Conservation (phyloP, 2,888 invertebrate species). For the Ornithoptera priamus region DNA sequence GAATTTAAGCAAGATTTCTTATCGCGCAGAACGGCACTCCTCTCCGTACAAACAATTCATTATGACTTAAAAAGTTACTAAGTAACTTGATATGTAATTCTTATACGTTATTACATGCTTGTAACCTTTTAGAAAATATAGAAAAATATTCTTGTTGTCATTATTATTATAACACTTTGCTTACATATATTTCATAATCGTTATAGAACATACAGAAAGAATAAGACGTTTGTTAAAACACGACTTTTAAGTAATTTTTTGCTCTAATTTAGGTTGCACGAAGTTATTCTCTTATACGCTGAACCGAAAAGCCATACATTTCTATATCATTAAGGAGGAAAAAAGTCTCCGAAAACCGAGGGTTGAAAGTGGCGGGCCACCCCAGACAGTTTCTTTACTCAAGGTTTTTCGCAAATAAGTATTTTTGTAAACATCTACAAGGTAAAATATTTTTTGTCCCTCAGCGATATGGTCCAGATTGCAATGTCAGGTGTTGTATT, state of each 20-base stretch:
- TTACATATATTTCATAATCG: background rate
- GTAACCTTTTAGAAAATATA: background rate
- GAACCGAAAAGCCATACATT: constrained; percentile 72
- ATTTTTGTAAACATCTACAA: constrained; percentile 37
- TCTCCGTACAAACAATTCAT: constrained; percentile 32
- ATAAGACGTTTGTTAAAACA: background rate
- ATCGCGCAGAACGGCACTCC: constrained; percentile 8
- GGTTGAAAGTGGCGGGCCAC: constrained; percentile 65
- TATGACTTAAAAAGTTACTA: constrained; percentile 52
- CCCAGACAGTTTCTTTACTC: constrained; percentile 72
- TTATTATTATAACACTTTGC: background rate
- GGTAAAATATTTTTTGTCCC: constrained; percentile 51
- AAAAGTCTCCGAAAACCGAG: constrained; percentile 71
- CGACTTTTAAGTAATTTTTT: background rate
- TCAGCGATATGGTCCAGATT: constrained; percentile 47
- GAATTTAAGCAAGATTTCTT: constrained; percentile 50
- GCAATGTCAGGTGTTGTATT: constrained; percentile 49
- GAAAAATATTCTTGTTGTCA: background rate
- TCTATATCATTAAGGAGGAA: constrained; percentile 77
- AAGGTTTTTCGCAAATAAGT: constrained; percentile 72
- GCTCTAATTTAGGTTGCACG: constrained; percentile 37
- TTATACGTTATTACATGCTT: background rate
- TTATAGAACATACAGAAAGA: background rate
- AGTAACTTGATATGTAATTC: constrained; percentile 32
- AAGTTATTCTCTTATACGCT: constrained; percentile 57